Base-by-base conservation (phyloP, 1,140 invertebrate species). In the Drosophila carrolli region DNA sequence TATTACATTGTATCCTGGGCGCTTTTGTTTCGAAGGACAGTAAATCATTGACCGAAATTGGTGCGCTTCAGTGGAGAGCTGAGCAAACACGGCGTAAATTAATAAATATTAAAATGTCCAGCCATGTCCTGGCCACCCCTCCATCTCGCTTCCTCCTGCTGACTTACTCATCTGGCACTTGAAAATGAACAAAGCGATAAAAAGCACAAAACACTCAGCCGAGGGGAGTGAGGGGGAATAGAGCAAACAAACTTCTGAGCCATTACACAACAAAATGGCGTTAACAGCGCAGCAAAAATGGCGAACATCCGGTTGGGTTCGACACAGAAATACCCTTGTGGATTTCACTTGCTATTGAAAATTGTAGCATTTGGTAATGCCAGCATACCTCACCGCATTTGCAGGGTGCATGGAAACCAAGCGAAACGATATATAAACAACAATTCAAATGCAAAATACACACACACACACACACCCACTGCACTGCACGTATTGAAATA, bases 241-340 rank as follows among this genome's bases (percentile, higher is more conserved):
- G 40, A 46, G 41, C 55, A 74, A 81, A 79, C 80, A 70, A 78
- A 83, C 75, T 83, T 83, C 80, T 78, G 80, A 83, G 70, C 80
- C 63, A 83, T 83, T 83, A 83, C 70, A 79, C 80, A 78, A 83
- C 75, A 79, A 79, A 83, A 83, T 82, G 80, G 75, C 75, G 81
- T 78, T 61, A 78, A 82, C 73, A 75, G 53, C 47, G 62, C 47
- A 68, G 57, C 77, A 62, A 58, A 59, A 40, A 23, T 35, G 29
- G 29, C 13, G n/a, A 10, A 51, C 9, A 35, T 14, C 48, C 2
- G n/a, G 4, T 14, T 9, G 1, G 27, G 8, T 10, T 13, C n/a
- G 48, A 6, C 2, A 8, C 5, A 23, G 9, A 5, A 2, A 32
- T 51, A 51, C 29, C 48, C 29, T 51, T 16, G 2, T 13, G 5